A percentile compares a stretch with the other conserved stretches of the same genome.
Conservation (phyloP, 1,140 invertebrate species). For the Polypedilum vanderplanki region DNA sequence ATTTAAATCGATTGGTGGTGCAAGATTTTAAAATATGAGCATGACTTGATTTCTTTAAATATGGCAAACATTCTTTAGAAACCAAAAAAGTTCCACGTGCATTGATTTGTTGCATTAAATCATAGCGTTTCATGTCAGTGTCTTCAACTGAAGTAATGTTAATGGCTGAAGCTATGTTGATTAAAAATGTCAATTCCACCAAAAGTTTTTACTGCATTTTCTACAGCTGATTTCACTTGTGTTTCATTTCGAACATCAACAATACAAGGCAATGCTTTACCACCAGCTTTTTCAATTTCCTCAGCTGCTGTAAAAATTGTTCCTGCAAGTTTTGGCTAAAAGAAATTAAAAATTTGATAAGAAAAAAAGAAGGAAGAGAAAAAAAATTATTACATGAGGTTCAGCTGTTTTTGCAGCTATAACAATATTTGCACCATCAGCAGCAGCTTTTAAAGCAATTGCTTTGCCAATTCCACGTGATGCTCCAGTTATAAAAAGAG, state of each 20-base stretch:
- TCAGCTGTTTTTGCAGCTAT: conserved; percentile 93
- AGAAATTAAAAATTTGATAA: neutral
- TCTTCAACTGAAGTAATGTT: conserved; percentile 75
- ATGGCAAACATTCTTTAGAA: conserved; percentile 88
- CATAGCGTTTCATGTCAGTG: conserved; percentile 94
- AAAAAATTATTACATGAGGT: conserved; percentile 53
- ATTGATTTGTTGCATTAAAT: conserved; percentile 90
- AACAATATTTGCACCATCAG: conserved; percentile 92
- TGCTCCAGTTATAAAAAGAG: conserved; percentile 92
- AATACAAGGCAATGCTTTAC: conserved; percentile 83
- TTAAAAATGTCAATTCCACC: conserved; percentile 91
- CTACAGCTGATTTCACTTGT: conserved; percentile 74
- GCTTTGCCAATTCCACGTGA: conserved; percentile 96
- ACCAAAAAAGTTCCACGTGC: conserved; percentile 86
- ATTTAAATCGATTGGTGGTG: conserved; percentile 87
- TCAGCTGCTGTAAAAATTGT: conserved; percentile 95
- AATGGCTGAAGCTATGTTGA: conserved; percentile 99
- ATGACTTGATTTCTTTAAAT: conserved; percentile 81
- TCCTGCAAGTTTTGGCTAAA: conserved; percentile 83
- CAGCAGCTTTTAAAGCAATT: conserved; percentile 88
- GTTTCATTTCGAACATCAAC: conserved; percentile 89
- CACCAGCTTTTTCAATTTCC: conserved; percentile 89
- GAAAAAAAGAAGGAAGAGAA: neutral
- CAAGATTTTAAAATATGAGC: conserved; percentile 94
- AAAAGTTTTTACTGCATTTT: conserved; percentile 82